Evolutionary conservation across 2,113 vertebrate genomes (phyloP), one percentile per base, ranked within the genome.

Genomic region (Channa maculata): DNA sequence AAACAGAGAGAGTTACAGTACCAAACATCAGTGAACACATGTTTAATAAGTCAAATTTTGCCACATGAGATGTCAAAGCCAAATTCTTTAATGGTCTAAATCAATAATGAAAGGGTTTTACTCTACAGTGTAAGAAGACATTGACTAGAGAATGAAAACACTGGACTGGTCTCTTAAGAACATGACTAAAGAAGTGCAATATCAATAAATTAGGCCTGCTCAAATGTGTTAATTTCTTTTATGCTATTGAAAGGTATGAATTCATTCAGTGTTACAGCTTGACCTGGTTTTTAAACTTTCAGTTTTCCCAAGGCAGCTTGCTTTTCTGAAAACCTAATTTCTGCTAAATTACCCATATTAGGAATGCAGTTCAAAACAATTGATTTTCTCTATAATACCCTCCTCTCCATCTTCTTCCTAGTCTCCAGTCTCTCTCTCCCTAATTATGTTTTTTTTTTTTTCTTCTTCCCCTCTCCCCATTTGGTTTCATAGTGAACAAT

Each of bases 401-500:
- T 74, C 63, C 59, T 67, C 78, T 84, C 75, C 82, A 84, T 86
- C 80, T 70, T 55, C 75, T 82, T 79, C 52, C 81, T 65, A 43
- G 73, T 82, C 71, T 84, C 60, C 74, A 57, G 69, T 72, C 80
- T 79, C 76, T 46, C 63, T 75, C 77, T 77, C 57, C 65, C 79
- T 88, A 93, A 93, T 94, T 93, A 90, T 91, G 82, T 84, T 92
- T 91, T 82, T 83, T 66, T 74, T 85, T 80, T 77, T 46, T 55
- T 36, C 24, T 24, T 24, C 24, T 59, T 46, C 58, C 69, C 41
- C 6, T 90, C 83, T 89, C 82, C 88, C 84, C 82, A 53, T 92
- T 94, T 90, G 91, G 92, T 88, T 89, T 93, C 84, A 50, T 83
- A 50, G 79, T 79, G 77, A 94, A 93, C 93, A 94, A 93, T 93